A percentile compares a stretch with the other conserved stretches of the same genome.
Evolutionary conservation across 2,888 invertebrate genomes (phyloP).

Genomic region (Hypena proboscidalis): DNA sequence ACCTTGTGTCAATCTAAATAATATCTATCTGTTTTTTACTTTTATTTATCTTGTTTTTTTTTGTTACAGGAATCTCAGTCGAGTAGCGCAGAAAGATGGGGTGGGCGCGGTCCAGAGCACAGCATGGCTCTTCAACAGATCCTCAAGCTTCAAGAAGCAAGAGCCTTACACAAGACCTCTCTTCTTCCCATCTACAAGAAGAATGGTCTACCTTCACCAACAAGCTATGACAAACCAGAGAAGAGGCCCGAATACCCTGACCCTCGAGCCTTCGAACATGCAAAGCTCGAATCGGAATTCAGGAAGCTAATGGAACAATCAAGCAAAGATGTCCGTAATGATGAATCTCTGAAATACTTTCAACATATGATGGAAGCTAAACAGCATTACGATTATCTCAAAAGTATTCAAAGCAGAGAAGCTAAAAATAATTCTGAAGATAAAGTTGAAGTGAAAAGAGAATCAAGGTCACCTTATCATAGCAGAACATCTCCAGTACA

Average conservation of each 20-base stretch:
- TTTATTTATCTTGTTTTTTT: too few relatives aligned
- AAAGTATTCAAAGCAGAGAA: slow-evolving; percentile 75
- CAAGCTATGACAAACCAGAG: slow-evolving; percentile 72
- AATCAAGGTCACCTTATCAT: slow-evolving; percentile 65
- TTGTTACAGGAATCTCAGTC: slow-evolving; percentile 92
- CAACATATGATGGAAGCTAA: slow-evolving; percentile 80
- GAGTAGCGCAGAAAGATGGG: slow-evolving; percentile 94
- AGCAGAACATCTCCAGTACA: slow-evolving; percentile 61
- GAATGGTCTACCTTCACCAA: slow-evolving; percentile 79
- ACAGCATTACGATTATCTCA: slow-evolving; percentile 71
- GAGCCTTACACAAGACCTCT: slow-evolving; percentile 87
- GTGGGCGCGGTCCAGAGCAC: slow-evolving; percentile 95
- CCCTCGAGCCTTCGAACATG: slow-evolving; percentile 68
- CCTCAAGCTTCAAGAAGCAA: slow-evolving; percentile 94
- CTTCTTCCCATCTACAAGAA: slow-evolving; percentile 79
- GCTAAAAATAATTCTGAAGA: slow-evolving; percentile 48
- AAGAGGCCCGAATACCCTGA: slow-evolving; percentile 74
- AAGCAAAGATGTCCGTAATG: slow-evolving; percentile 72
- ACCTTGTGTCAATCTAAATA: too few relatives aligned
- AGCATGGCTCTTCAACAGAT: slow-evolving; percentile 96
- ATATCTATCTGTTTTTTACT: neutral
- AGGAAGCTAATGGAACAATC: slow-evolving; percentile 85
- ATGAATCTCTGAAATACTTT: slow-evolving; percentile 75
- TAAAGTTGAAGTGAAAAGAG: slow-evolving; percentile 62
- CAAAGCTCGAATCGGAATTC: slow-evolving; percentile 85